Evolutionary conservation across 2,888 invertebrate species (phyloP).

Genomic region (Sminthurinus aureus): DNA sequence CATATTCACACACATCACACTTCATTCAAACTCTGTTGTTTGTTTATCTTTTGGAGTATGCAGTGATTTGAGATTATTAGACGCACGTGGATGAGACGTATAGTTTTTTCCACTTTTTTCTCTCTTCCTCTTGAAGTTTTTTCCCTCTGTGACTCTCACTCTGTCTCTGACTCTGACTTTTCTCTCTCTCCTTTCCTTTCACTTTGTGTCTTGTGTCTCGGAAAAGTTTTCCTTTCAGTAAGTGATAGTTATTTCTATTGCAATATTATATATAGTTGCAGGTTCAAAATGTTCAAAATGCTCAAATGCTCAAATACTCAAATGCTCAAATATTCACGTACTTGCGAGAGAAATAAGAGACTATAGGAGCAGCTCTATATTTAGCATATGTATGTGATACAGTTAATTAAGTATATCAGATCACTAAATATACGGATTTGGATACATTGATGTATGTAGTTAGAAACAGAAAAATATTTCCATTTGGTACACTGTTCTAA

Average conservation of each 20-base stretch:
- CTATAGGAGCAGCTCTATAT: no score
- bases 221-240: neutral
- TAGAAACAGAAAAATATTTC: no score
- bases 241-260: neutral
- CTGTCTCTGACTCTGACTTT: neutral
- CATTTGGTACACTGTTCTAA: no score
- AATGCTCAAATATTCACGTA: neutral
- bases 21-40: conserved; percentile 26
- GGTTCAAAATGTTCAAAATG: no score
- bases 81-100: conserved; percentile 28
- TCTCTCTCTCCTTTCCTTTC: neutral
- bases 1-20: neutral
- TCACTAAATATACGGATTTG: no score
- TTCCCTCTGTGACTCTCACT: neutral
- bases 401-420: no score
- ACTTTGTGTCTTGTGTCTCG: neutral
- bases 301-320: no score
- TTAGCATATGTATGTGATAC: no score
- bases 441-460: no score
- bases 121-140: neutral
- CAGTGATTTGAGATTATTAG: conserved; percentile 30
- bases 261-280: neutral
- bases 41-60: conserved; percentile 31
- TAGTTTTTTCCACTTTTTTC: neutral
- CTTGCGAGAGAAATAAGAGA: neutral